phyloP scores from a whole-genome alignment of 2,113 vertebrate genomes.

The Corythaixoides concolor region DNA sequence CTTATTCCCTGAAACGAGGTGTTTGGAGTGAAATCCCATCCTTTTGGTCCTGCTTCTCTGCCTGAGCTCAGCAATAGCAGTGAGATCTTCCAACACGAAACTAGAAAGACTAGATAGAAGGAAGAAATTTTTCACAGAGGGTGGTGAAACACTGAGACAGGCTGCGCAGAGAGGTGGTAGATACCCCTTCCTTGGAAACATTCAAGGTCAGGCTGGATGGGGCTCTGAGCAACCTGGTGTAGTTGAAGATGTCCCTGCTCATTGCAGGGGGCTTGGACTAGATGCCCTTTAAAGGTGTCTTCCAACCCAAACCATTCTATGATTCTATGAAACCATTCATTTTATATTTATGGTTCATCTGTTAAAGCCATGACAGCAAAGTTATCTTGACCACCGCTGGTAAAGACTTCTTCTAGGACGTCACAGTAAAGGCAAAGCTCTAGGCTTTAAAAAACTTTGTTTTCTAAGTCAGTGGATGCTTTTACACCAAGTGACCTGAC shows the following conservation, averaged over 20 bases:
- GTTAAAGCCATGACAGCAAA: neutral
- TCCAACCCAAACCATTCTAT: neutral
- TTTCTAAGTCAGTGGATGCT: neutral
- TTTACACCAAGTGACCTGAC: neutral
- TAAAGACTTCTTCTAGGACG: neutral
- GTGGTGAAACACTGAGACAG: too few relatives aligned
- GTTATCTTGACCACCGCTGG: neutral
- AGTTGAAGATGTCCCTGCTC: neutral
- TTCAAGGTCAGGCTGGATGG: fast-evolving
- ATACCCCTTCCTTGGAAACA: neutral
- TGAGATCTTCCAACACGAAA: neutral
- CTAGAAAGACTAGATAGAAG: fast-evolving
- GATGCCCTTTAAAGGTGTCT: fast-evolving
- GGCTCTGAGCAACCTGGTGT: neutral
- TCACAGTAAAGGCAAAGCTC: neutral
- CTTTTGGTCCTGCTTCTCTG: neutral
- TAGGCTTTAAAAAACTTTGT: neutral
- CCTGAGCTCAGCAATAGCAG: neutral
- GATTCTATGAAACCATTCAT: neutral
- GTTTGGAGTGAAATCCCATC: neutral
- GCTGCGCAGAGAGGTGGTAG: neutral
- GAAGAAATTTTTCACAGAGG: neutral
- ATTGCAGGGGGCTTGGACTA: fast-evolving
- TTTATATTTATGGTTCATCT: neutral
- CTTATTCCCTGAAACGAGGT: neutral